A percentile compares a stretch with the other conserved stretches of the same genome.
Evolutionary conservation across 2,888 invertebrate genomes (phyloP).

Genomic region (Melieria omissa): DNA sequence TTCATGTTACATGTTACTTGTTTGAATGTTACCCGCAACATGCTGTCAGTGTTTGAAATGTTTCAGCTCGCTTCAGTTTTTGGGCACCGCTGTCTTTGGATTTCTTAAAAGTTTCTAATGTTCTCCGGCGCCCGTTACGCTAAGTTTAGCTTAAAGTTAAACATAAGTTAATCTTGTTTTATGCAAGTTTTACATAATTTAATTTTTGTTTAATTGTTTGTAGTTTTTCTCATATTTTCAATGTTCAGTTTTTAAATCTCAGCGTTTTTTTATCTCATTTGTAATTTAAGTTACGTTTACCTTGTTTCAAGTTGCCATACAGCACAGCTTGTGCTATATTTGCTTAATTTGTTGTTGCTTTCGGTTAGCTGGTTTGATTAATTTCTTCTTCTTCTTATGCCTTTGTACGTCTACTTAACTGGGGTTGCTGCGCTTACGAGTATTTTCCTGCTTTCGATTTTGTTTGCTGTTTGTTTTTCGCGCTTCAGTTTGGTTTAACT

Average conservation of each 20-base stretch:
- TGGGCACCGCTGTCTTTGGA: too few species aligned
- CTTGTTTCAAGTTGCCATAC: conserved; percentile 26
- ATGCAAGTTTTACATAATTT: conserved; percentile 3
- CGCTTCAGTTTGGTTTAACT: too few species aligned
- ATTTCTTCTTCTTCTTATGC: conserved; percentile 8
- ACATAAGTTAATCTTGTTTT: not conserved
- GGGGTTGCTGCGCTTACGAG: not conserved
- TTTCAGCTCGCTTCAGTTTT: too few species aligned
- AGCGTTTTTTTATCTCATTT: conserved; percentile 25
- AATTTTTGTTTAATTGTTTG: not conserved
- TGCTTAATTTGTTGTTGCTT: conserved; percentile 17
- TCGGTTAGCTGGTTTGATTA: conserved; percentile 30
- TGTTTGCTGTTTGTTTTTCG: too few species aligned
- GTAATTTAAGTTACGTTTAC: conserved; percentile 34
- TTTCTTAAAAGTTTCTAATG: too few species aligned
- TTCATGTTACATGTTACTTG: too few species aligned
- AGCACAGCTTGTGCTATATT: not conserved
- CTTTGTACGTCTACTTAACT: conserved; percentile 16
- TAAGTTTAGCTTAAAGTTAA: too few species aligned
- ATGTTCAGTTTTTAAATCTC: conserved; percentile 6
- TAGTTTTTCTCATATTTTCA: not conserved
- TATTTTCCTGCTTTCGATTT: too few species aligned
- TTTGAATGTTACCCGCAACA: too few species aligned
- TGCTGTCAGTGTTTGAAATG: too few species aligned
- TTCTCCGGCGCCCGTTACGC: too few species aligned